Percentiles rank a stretch among this genome's conserved stretches.
phyloP scores from a whole-genome alignment of 2,888 invertebrate species.

The Oasisia sp. region DNA sequence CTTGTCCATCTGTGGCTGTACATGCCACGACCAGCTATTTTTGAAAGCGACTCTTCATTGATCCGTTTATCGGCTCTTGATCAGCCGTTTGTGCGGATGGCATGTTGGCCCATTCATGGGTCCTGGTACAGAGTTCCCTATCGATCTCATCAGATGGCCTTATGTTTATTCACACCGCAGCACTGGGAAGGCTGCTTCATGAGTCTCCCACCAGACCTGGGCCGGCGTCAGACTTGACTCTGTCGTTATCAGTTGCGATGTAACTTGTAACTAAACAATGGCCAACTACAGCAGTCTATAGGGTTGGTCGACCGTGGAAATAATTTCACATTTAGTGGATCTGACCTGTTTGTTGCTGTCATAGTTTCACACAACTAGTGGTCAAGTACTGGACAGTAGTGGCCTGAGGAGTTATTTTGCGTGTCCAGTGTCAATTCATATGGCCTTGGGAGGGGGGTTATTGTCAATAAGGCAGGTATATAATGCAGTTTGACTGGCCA shows the following conservation, averaged over 20 bases:
- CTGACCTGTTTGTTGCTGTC: too few relatives aligned
- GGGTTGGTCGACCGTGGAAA: not conserved
- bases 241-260: not conserved
- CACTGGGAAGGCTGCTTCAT: not conserved
- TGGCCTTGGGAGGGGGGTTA: not conserved
- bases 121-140: not conserved
- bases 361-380: too few relatives aligned
- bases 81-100: not conserved
- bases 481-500: not conserved
- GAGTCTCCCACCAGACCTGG: not conserved
- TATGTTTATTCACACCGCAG: not conserved
- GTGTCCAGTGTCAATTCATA: not conserved
- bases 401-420: not conserved
- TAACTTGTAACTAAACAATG: not conserved
- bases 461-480: not conserved
- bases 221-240: not conserved
- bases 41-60: conserved; percentile 6
- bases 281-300: not conserved
- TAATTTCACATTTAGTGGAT: not conserved
- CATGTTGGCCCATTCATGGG: conserved; percentile 7
- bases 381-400: too few relatives aligned
- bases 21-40: not conserved
- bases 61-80: conserved; percentile 9
- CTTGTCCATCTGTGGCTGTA: not conserved
- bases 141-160: not conserved